phyloP scores from a whole-genome alignment of 2,888 invertebrate species.

The Seladonia tumulorum region DNA sequence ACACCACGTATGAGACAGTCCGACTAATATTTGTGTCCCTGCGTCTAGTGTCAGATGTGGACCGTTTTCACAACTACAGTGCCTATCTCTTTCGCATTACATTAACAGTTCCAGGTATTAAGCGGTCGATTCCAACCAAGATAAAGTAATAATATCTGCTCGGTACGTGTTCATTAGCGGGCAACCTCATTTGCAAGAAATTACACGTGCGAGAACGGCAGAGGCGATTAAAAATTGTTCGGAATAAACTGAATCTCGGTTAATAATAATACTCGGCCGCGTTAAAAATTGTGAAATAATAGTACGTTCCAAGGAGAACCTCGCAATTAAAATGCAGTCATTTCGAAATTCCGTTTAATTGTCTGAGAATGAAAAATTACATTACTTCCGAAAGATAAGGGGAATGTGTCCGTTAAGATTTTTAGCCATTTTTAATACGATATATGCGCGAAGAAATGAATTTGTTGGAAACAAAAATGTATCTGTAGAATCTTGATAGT shows the following conservation, averaged over 20 bases:
- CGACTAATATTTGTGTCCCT: neutral
- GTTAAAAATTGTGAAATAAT: neutral
- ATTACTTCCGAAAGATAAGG: too few relatives aligned
- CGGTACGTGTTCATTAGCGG: neutral
- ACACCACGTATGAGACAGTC: neutral
- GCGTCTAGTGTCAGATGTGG: neutral
- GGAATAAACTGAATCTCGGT: neutral
- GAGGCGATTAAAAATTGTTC: neutral
- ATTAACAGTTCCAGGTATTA: neutral
- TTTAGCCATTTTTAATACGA: too few relatives aligned
- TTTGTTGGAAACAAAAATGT: too few relatives aligned
- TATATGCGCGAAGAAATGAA: too few relatives aligned
- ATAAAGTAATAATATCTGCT: constrained; percentile 9
- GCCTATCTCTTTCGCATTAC: neutral
- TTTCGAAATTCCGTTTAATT: too few relatives aligned
- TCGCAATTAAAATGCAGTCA: neutral
- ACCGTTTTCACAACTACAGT: neutral
- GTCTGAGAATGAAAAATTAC: too few relatives aligned
- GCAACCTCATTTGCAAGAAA: constrained; percentile 4
- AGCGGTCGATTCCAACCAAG: neutral
- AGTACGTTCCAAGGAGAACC: neutral
- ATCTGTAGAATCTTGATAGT: too few relatives aligned
- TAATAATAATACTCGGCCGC: neutral
- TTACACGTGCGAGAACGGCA: neutral
- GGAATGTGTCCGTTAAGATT: too few relatives aligned